Evolutionary conservation across 1,140 invertebrate species (phyloP).

Genomic region (Drosophila repleta): DNA sequence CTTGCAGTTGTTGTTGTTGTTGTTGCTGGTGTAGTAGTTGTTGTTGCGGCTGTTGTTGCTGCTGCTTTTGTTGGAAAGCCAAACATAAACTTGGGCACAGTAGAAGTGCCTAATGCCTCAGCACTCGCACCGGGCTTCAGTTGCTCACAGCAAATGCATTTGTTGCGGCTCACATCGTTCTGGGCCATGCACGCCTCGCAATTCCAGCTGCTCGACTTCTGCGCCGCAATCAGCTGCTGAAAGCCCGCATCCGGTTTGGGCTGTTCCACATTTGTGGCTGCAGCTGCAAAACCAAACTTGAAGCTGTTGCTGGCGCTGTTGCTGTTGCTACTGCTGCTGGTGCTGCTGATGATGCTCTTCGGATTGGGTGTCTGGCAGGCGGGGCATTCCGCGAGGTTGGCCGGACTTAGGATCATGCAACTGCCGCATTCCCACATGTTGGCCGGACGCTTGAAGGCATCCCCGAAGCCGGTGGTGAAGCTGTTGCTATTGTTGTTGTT

Average conservation of each 20-base stretch:
- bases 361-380: constrained; percentile 83
- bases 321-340: constrained; percentile 42
- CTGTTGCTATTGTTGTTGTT: background rate
- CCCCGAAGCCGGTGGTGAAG: constrained; percentile 83
- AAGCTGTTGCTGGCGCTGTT: constrained; percentile 1
- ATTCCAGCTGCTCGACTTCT: constrained; percentile 86
- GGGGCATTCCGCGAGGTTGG: constrained; percentile 85
- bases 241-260: constrained; percentile 60
- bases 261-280: constrained; percentile 32
- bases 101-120: constrained; percentile 58
- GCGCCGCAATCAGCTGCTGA: constrained; percentile 77
- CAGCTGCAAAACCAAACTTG: constrained; percentile 23
- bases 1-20: constrained; percentile 41
- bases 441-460: constrained; percentile 85
- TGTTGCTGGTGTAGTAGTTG: constrained; percentile 31
- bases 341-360: constrained; percentile 34
- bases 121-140: constrained; percentile 85
- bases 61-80: constrained; percentile 34
- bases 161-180: constrained; percentile 85
- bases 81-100: constrained; percentile 85
- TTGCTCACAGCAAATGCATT: constrained; percentile 89
- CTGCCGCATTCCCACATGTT: constrained; percentile 87
- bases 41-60: constrained; percentile 26
- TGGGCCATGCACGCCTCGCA: constrained; percentile 88
- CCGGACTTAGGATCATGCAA: constrained; percentile 87